Percentiles rank a stretch among this genome's conserved stretches.
These are phyloP conservation scores for Mercenaria mercenaria DNA, from an alignment of 1,140 invertebrate species.

Conservation along the genomic window DNA sequence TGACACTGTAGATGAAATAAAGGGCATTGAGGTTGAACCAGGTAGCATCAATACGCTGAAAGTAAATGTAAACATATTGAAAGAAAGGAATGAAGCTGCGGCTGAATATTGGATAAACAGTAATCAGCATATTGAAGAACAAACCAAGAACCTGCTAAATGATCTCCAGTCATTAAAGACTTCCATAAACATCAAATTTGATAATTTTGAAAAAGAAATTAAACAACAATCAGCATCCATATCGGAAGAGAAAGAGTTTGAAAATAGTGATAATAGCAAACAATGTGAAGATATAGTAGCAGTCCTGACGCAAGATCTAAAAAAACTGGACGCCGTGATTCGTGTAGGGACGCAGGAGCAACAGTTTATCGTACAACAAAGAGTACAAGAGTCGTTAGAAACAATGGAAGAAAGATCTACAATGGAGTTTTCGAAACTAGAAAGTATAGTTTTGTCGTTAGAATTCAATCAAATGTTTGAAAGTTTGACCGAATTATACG, in stretches of 20 bases:
- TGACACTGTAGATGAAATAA: not conserved
- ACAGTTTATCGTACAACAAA: not conserved
- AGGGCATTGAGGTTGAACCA: not conserved
- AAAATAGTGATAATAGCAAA: not conserved
- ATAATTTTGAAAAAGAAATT: not conserved
- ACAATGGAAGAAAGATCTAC: not conserved
- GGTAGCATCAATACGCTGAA: too few relatives aligned
- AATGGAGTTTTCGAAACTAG: not conserved
- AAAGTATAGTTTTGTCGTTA: not conserved
- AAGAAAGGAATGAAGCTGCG: not conserved
- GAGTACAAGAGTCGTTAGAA: not conserved
- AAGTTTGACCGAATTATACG: not conserved
- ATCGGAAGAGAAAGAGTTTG: not conserved
- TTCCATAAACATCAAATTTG: not conserved
- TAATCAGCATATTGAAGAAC: not conserved
- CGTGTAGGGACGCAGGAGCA: not conserved
- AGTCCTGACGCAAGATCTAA: not conserved
- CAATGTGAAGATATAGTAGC: not conserved
- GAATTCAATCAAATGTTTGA: not conserved
- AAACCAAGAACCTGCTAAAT: not conserved
- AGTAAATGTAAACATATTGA: not conserved
- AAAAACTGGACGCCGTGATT: not conserved
- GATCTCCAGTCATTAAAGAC: not conserved
- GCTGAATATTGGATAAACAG: not conserved
- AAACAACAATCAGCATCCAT: not conserved